Evolutionary conservation across 2,797 vertebrate genomes (phyloP).

Genomic region (Microctenopoma lineatum): DNA sequence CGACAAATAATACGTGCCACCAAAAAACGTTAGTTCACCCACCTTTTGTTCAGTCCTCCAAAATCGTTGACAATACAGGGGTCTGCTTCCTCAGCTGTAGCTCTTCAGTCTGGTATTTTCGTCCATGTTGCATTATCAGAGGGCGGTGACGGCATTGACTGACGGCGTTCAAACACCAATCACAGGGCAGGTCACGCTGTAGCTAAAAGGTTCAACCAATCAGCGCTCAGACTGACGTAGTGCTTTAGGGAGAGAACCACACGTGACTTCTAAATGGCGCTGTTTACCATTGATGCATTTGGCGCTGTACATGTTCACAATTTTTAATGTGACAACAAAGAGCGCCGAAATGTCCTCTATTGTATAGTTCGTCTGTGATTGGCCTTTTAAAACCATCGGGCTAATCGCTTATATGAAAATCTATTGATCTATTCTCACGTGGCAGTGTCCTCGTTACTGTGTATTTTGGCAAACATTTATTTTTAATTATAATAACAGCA

Average conservation of each 20-base stretch:
- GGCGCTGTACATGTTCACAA: constrained; percentile 16
- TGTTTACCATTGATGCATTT: constrained; percentile 73
- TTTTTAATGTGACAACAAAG: constrained; percentile 31
- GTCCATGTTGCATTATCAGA: constrained; percentile 87
- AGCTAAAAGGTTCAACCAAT: constrained; percentile 57
- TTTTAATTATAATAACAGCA: neutral
- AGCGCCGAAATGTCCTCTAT: neutral
- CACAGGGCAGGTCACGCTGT: constrained; percentile 26
- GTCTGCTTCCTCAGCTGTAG: constrained; percentile 65
- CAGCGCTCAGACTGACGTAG: constrained; percentile 17
- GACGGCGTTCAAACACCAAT: constrained; percentile 70
- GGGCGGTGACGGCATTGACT: constrained; percentile 70
- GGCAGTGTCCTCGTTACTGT: neutral
- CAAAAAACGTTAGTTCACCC: constrained; percentile 5
- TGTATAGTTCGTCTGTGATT: neutral
- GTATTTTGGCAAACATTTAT: neutral
- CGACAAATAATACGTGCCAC: no score
- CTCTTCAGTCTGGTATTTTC: constrained; percentile 77
- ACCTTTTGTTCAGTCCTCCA: constrained; percentile 69
- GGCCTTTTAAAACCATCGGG: neutral
- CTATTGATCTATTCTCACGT: no score
- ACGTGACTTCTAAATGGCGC: constrained; percentile 67
- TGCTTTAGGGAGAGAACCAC: constrained; percentile 33
- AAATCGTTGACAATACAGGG: constrained; percentile 51
- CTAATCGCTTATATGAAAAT: neutral